Evolutionary conservation across 2,888 invertebrate genomes (phyloP).

Genomic region (Drosophila tanythrix): DNA sequence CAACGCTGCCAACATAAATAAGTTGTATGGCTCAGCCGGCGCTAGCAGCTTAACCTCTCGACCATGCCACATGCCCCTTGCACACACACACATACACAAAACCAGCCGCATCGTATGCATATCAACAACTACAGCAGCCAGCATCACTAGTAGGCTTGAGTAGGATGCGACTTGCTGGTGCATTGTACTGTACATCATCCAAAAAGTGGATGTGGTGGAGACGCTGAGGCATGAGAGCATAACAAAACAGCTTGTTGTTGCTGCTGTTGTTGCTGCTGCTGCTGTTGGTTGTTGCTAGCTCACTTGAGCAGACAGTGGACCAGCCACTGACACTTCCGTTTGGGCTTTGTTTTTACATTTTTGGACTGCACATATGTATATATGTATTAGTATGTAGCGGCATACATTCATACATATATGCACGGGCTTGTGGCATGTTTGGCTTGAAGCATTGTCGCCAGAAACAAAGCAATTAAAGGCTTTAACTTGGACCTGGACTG

Average conservation of each 20-base stretch:
- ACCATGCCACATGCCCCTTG: conserved; percentile 2
- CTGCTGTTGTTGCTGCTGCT: conserved; percentile 5
- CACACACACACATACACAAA: not conserved
- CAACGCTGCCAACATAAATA: conserved; percentile 68
- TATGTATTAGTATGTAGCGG: conserved; percentile 2
- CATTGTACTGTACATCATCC: conserved; percentile 53
- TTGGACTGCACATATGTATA: conserved; percentile 24
- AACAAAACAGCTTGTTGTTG: conserved; percentile 63
- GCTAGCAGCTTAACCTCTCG: conserved; percentile 48
- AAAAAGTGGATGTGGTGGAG: conserved; percentile 38
- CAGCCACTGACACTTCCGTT: conserved; percentile 75
- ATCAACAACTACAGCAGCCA: conserved; percentile 44
- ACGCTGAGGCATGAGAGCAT: conserved; percentile 54
- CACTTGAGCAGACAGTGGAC: conserved; percentile 67
- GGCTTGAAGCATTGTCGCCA: conserved; percentile 34
- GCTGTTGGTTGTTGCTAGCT: conserved; percentile 31
- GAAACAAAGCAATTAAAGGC: conserved; percentile 74
- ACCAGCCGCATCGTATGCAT: conserved; percentile 63
- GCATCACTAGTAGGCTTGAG: conserved; percentile 31
- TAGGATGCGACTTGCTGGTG: conserved; percentile 34
- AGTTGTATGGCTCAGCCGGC: conserved; percentile 67
- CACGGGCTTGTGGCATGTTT: conserved; percentile 13
- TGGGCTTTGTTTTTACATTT: conserved; percentile 65
- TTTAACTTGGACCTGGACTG: conserved; percentile 47
- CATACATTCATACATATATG: conserved; percentile 10